A percentile compares a stretch with the other conserved stretches of the same genome.
phyloP scores from a whole-genome alignment of 2,113 vertebrate genomes.

The Casuarius casuarius region DNA sequence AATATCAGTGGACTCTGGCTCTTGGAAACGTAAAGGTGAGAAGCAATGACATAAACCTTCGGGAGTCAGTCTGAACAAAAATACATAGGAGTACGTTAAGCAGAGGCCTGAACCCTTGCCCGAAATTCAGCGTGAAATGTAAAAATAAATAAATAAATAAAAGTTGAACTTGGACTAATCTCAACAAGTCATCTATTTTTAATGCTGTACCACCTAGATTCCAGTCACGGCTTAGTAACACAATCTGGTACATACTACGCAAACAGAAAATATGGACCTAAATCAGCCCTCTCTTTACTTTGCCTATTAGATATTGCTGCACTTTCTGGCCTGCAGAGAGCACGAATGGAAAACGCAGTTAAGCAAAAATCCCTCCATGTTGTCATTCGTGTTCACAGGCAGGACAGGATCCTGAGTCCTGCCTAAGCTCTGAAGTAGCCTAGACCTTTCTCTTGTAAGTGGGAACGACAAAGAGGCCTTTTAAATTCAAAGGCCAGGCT shows the following conservation, averaged over 20 bases:
- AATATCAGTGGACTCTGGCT: background rate
- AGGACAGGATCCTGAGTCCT: background rate
- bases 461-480: background rate
- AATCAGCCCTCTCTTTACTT: background rate
- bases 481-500: background rate
- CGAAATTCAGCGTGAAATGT: background rate
- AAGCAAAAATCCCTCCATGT: background rate
- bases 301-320: background rate
- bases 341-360: background rate
- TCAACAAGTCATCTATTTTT: background rate
- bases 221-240: background rate
- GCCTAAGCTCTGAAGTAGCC: background rate
- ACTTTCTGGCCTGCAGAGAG: background rate
- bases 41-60: background rate
- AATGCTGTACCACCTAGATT: background rate
- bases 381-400: background rate
- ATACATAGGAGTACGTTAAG: background rate
- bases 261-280: background rate
- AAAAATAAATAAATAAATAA: background rate
- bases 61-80: background rate
- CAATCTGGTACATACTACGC: background rate
- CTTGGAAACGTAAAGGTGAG: background rate
- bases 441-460: background rate
- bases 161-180: background rate
- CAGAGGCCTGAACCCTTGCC: background rate